Conservation (phyloP, 2,113 vertebrate species). For the Anhinga rufa region DNA sequence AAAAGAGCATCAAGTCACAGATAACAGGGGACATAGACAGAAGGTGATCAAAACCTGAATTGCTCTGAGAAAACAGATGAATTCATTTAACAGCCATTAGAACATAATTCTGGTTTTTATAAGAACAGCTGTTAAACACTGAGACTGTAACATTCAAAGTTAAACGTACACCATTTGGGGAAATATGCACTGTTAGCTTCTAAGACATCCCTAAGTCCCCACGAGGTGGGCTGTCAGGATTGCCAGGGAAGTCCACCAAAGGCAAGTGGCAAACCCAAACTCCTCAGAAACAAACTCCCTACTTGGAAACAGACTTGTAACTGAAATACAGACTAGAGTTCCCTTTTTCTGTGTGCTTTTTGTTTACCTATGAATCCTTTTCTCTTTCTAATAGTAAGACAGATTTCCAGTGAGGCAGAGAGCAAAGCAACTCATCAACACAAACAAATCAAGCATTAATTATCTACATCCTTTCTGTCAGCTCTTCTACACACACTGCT, state of each 20-base stretch:
- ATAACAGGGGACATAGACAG: neutral
- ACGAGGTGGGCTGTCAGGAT: too few relatives aligned
- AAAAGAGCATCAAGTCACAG: neutral
- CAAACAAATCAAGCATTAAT: slow-evolving; percentile 6
- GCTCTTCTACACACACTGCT: neutral
- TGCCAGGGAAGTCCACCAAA: neutral
- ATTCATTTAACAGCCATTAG: neutral
- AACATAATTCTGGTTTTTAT: neutral
- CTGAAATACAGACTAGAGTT: neutral
- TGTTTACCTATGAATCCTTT: neutral
- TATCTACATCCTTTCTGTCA: neutral
- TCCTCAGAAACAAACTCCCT: neutral
- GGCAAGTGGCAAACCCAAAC: neutral
- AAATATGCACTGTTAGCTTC: neutral
- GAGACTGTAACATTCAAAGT: neutral
- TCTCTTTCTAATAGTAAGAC: neutral
- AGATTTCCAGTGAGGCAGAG: neutral
- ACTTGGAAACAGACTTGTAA: neutral
- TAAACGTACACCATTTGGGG: neutral
- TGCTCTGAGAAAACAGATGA: neutral
- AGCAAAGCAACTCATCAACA: neutral
- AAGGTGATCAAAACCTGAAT: neutral
- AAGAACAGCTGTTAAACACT: neutral
- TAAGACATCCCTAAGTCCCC: neutral
- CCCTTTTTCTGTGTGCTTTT: neutral